Conservation (phyloP, 2,113 vertebrate species). For the Atrichornis clamosus region DNA sequence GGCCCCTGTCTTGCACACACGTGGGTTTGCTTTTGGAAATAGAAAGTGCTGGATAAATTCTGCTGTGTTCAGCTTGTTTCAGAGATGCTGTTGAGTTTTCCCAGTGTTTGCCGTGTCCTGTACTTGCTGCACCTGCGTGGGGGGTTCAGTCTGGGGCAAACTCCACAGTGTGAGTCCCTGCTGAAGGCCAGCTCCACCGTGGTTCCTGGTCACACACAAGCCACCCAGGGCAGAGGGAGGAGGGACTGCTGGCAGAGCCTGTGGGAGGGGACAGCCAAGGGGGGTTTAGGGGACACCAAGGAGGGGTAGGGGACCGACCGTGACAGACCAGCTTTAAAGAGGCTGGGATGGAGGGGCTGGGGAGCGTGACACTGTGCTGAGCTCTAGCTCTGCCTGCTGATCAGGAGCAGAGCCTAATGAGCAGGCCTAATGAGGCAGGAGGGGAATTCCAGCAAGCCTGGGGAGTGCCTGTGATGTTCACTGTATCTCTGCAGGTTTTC, state of each 20-base stretch:
- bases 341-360: background rate
- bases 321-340: background rate
- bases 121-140: fast-evolving
- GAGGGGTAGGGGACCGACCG: fast-evolving
- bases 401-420: background rate
- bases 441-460: background rate
- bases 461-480: background rate
- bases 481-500: background rate
- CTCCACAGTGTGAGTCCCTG: background rate
- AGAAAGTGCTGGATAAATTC: background rate
- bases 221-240: background rate
- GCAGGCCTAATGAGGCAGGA: background rate
- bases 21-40: background rate
- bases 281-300: background rate
- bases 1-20: background rate
- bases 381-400: background rate
- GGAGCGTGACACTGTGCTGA: background rate
- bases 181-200: background rate
- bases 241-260: background rate
- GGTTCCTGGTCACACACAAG: background rate
- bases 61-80: background rate
- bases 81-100: background rate
- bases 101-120: background rate
- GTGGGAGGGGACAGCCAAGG: background rate
- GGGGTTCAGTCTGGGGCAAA: background rate